Evolutionary conservation across 2,888 invertebrate species (phyloP).

Genomic region (Rhagonycha lutea): DNA sequence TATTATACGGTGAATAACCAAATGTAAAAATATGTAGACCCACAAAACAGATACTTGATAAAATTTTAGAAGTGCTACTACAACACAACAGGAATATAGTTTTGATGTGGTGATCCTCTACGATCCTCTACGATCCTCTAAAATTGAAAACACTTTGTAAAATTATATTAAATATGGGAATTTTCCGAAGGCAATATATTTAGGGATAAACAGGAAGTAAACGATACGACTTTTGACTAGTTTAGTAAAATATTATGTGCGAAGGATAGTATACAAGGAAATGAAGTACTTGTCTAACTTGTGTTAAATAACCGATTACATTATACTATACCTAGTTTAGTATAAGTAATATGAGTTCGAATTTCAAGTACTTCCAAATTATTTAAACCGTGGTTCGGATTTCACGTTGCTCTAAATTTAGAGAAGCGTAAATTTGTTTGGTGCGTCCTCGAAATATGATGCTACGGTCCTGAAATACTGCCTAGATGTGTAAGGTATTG

Average conservation of each 20-base stretch:
- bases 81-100: neutral
- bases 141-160: neutral
- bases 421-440: neutral
- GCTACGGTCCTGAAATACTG: neutral
- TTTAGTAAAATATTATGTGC: neutral
- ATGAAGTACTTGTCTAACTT: neutral
- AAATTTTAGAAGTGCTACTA: no score
- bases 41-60: no score
- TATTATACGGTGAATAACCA: no score
- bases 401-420: no score
- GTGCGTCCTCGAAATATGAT: neutral
- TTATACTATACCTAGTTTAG: no score
- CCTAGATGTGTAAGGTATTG: slow-evolving; percentile 5
- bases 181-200: neutral
- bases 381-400: no score
- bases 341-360: no score
- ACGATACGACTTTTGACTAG: neutral
- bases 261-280: neutral
- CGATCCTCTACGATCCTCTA: no score
- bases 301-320: neutral
- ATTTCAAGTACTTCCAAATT: no score
- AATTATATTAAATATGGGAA: neutral
- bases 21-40: no score
- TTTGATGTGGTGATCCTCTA: neutral
- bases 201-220: neutral